Evolutionary conservation across 2,113 vertebrate species (phyloP).

Genomic region (human (Homo sapiens)): GRCh38 chr5:68753001-68753500

Average conservation of each 20-base stretch:
- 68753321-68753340: slow-evolving; percentile 41
- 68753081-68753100: slow-evolving; percentile 38
- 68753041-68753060: slow-evolving; percentile 20
- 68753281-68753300: neutral
- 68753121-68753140: neutral
- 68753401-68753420: slow-evolving; percentile 22
- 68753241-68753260: slow-evolving; percentile 14
- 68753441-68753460: neutral
- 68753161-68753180: neutral
- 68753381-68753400: slow-evolving; percentile 18
- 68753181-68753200: slow-evolving; percentile 27
- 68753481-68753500: neutral
- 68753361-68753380: slow-evolving; percentile 42
- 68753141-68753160: neutral
- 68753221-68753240: neutral
- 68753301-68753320: neutral
- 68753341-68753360: slow-evolving; percentile 4
- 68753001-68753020: neutral
- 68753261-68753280: slow-evolving; percentile 8
- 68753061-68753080: neutral
- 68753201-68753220: slow-evolving; percentile 20
- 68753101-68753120: slow-evolving; percentile 36
- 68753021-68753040: neutral
- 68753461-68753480: neutral
- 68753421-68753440: neutral